phyloP scores from a whole-genome alignment of 2,113 vertebrate species.

The Lophius piscatorius region DNA sequence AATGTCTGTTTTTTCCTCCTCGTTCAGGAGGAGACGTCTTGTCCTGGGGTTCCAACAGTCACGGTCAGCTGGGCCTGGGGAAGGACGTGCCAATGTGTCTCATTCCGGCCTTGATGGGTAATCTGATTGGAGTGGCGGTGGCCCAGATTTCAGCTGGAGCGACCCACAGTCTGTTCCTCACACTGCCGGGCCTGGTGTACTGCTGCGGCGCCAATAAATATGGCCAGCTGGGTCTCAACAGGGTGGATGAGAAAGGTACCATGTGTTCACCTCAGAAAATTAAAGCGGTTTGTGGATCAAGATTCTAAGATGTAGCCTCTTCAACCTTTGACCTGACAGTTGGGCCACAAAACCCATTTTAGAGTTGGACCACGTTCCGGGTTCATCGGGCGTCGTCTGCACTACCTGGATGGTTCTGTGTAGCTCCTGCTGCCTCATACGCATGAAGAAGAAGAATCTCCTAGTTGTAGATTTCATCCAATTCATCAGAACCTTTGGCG shows the following conservation, averaged over 20 bases:
- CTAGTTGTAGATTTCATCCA: no score
- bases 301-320: no score
- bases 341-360: no score
- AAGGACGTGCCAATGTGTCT: conserved; percentile 76
- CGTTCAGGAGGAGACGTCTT: conserved; percentile 88
- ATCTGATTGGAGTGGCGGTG: conserved; percentile 89
- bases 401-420: no score
- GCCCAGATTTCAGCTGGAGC: conserved; percentile 89
- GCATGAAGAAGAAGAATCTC: no score
- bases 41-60: conserved; percentile 93
- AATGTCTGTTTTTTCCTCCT: background rate
- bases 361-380: no score
- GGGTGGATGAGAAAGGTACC: conserved; percentile 88
- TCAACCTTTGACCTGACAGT: no score
- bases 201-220: conserved; percentile 93
- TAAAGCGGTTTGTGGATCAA: no score
- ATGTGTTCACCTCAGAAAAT: background rate
- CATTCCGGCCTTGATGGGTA: conserved; percentile 78
- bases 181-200: conserved; percentile 90
- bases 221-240: conserved; percentile 92
- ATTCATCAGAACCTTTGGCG: no score
- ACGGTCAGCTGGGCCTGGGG: conserved; percentile 92
- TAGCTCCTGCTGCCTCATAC: no score
- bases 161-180: conserved; percentile 87
- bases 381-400: no score